Base-by-base conservation (phyloP, 1,140 invertebrate genomes). In the Acyrthosiphon pisum region DNA sequence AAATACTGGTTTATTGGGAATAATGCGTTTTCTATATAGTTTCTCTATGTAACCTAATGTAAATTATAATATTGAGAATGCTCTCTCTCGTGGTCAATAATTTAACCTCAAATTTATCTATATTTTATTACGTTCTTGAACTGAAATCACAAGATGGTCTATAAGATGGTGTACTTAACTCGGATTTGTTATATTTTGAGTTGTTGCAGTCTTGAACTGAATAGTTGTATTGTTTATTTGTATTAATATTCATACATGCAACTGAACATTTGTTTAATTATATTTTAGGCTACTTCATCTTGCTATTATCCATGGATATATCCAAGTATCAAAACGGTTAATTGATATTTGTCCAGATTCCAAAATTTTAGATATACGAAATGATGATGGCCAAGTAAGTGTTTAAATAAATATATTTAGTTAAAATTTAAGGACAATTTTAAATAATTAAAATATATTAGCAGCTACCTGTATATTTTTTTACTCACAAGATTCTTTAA, bases 211-310 rank as follows among this genome's bases (percentile, higher is more conserved):
- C n/a, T n/a, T n/a, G n/a, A n/a, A n/a, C n/a, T n/a, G n/a, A n/a
- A n/a, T n/a, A n/a, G n/a, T n/a, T n/a, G n/a, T n/a, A n/a, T 83
- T 37, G 1, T 23, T 6, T 83, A 35, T 83, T 83, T 83, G 1
- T 37, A 37, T 83, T 35, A 30, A 83, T 83, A 83, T 84, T 83
- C 7, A 26, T 4, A 26, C 8, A 48, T 91, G 6, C 4, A 30
- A 88, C 7, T 88, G 0, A 48, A n/a, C 26, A 92, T 81, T 81
- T 22, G 7, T 26, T 92, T 53, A 53, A 53, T 91, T 44, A 35
- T 89, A 89, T 86, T 93, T 53, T 44, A 93, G 93, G 22, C 90
- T 60, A 46, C 90, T 93, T 56, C 93, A 93, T 93, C 68, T 91
- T 35, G 76, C 93, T 41, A 92, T 93, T 60, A 22, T 93, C 9